These are phyloP conservation scores for Macrophya annulata DNA, from an alignment of 2,888 invertebrate genomes.

Conservation along the genomic window DNA sequence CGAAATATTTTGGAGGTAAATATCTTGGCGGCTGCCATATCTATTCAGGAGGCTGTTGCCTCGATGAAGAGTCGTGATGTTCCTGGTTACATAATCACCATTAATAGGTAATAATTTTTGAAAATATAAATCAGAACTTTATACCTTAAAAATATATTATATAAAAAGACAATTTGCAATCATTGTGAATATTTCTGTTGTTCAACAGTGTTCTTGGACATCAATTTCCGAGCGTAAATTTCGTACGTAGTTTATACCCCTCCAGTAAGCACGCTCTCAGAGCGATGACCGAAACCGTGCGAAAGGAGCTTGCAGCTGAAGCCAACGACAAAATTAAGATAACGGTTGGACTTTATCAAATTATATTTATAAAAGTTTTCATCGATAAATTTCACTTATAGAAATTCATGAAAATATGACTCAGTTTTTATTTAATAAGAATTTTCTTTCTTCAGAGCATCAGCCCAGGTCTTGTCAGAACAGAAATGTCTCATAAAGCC, in stretches of 20 bases:
- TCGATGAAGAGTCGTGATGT: slow-evolving; percentile 81
- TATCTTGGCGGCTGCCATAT: slow-evolving; percentile 82
- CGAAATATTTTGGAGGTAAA: slow-evolving; percentile 80
- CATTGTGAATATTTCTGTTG: slow-evolving; percentile 63
- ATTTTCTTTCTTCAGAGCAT: slow-evolving; percentile 70
- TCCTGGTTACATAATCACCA: slow-evolving; percentile 83
- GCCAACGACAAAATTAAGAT: too few species aligned
- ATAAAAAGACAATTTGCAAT: too few species aligned
- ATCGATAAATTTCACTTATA: too few species aligned
- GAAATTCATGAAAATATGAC: too few species aligned
- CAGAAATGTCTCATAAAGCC: slow-evolving; percentile 66
- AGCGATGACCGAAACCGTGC: slow-evolving; percentile 78
- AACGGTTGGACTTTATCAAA: too few species aligned
- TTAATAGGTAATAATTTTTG: slow-evolving; percentile 82
- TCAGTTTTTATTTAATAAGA: background rate
- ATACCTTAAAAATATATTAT: too few species aligned
- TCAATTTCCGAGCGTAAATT: slow-evolving; percentile 63
- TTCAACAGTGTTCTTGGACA: slow-evolving; percentile 66
- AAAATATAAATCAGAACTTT: too few species aligned
- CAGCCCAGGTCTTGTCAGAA: slow-evolving; percentile 74
- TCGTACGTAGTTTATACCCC: slow-evolving; percentile 62
- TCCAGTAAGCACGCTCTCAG: slow-evolving; percentile 37
- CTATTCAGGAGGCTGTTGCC: slow-evolving; percentile 82
- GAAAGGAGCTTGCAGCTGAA: slow-evolving; percentile 78
- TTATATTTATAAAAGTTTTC: too few species aligned